These are phyloP conservation scores for Hypsibius dujardini DNA, from an alignment of 1,140 invertebrate genomes.

Conservation along the genomic window DNA sequence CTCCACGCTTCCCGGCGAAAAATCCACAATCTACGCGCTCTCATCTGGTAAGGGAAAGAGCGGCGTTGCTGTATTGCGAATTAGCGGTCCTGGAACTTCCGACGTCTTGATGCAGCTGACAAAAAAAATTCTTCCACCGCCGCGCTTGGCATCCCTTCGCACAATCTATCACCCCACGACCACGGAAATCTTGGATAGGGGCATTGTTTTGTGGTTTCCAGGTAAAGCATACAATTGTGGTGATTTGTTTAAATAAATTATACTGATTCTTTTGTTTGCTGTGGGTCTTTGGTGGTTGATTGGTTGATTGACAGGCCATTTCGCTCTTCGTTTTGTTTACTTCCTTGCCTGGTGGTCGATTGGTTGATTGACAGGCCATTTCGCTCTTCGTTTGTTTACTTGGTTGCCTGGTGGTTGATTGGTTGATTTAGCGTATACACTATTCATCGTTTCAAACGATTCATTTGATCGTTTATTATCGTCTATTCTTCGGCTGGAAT, in stretches of 20 bases:
- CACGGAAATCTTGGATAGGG: constrained; percentile 52
- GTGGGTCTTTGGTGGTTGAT: too few species aligned
- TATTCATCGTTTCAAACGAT: too few species aligned
- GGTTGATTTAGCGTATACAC: too few species aligned
- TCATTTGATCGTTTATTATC: too few species aligned
- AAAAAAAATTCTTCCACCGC: constrained; percentile 37
- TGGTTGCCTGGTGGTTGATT: too few species aligned
- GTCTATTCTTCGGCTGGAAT: too few species aligned
- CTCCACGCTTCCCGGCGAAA: too few species aligned
- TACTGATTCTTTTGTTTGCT: constrained; percentile 15
- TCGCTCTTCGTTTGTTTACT: constrained; percentile 6
- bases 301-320: too few species aligned
- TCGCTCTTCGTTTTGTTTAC: too few species aligned
- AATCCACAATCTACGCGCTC: constrained; percentile 31
- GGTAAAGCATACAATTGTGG: constrained; percentile 33
- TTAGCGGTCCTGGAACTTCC: constrained; percentile 48
- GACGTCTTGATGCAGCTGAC: constrained; percentile 42
- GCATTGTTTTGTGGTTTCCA: constrained; percentile 67
- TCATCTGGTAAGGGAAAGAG: constrained; percentile 54
- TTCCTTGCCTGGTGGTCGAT: neutral
- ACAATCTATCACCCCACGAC: constrained; percentile 45
- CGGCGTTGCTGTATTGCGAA: constrained; percentile 60
- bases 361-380: neutral
- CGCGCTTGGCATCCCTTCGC: constrained; percentile 46
- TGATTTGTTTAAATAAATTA: constrained; percentile 17